Evolutionary conservation across 2,797 vertebrate genomes (phyloP).

Genomic region (Acestrorhynchus altus): DNA sequence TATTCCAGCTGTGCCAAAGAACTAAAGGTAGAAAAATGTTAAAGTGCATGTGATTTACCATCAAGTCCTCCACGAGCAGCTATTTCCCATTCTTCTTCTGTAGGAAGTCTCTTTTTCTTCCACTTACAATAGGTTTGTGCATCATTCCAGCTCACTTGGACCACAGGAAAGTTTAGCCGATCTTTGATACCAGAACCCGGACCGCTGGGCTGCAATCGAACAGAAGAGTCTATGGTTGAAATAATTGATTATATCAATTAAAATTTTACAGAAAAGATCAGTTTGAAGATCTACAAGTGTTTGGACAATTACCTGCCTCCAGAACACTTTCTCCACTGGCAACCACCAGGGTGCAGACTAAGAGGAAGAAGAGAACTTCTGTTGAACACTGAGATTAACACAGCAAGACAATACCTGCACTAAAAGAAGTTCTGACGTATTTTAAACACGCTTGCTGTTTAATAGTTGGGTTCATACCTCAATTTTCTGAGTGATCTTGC

Average conservation of each 20-base stretch:
- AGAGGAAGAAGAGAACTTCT: not conserved
- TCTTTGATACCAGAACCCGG: conserved; percentile 89
- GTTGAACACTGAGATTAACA: not conserved
- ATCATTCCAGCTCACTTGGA: conserved; percentile 97
- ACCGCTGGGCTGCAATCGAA: conserved; percentile 66
- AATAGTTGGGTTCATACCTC: conserved; percentile 74
- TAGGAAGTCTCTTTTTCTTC: conserved; percentile 86
- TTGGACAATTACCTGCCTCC: conserved; percentile 88
- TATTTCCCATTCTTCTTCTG: conserved; percentile 95
- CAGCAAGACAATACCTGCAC: too few relatives aligned
- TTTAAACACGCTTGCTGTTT: too few relatives aligned
- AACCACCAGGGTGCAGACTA: conserved; percentile 97
- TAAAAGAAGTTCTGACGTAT: too few relatives aligned
- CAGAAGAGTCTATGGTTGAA: not conserved
- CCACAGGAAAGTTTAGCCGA: conserved; percentile 86
- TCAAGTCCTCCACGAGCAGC: conserved; percentile 90
- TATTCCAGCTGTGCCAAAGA: not conserved
- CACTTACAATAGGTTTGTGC: conserved; percentile 88
- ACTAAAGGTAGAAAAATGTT: not conserved
- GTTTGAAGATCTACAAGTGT: not conserved
- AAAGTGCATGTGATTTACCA: conserved; percentile 70
- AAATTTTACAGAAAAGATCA: conserved; percentile 9
- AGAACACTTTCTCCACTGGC: conserved; percentile 89
- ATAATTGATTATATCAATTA: too few relatives aligned
- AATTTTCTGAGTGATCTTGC: conserved; percentile 87